Percentiles rank a stretch among this genome's conserved stretches.
These are phyloP conservation scores for Hermaeophaga mercurialis DNA, from an alignment of 2,888 invertebrate species.

Conservation along the genomic window DNA sequence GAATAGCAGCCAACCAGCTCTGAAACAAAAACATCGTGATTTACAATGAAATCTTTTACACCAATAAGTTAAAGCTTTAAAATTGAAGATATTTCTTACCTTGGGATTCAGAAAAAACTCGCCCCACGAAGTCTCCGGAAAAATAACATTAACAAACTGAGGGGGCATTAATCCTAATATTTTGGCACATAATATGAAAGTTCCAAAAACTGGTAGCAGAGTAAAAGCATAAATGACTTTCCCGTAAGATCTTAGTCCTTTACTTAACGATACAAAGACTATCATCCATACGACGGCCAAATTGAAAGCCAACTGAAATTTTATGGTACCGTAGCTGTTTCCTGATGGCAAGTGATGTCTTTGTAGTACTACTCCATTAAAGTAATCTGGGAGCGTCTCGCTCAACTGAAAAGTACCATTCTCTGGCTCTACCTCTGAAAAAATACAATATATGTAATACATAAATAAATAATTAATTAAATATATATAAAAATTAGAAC, in stretches of 20 bases:
- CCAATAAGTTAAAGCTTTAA: too few species aligned
- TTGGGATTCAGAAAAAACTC: slow-evolving; percentile 85
- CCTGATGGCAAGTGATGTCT: slow-evolving; percentile 58
- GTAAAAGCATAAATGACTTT: slow-evolving; percentile 83
- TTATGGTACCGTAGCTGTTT: slow-evolving; percentile 66
- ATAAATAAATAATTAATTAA: too few species aligned
- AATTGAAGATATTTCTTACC: slow-evolving; percentile 57
- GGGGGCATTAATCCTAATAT: slow-evolving; percentile 74
- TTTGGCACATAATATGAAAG: slow-evolving; percentile 74
- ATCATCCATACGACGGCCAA: slow-evolving; percentile 90
- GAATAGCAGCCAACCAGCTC: slow-evolving; percentile 89
- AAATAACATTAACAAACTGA: slow-evolving; percentile 70
- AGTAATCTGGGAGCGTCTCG: slow-evolving; percentile 84
- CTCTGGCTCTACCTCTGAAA: slow-evolving; percentile 47
- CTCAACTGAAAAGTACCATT: slow-evolving; percentile 64
- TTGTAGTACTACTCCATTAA: slow-evolving; percentile 83
- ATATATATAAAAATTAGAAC: too few species aligned
- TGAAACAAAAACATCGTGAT: slow-evolving; percentile 54
- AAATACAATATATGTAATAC: slow-evolving; percentile 1
- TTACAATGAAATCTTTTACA: too few species aligned
- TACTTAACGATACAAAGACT: slow-evolving; percentile 84
- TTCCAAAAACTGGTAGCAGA: slow-evolving; percentile 77
- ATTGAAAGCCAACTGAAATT: slow-evolving; percentile 89
- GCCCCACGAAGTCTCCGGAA: slow-evolving; percentile 80
- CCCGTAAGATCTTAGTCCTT: slow-evolving; percentile 83